Evolutionary conservation across 2,888 invertebrate species (phyloP).

Genomic region (Drosophila melanosoma): DNA sequence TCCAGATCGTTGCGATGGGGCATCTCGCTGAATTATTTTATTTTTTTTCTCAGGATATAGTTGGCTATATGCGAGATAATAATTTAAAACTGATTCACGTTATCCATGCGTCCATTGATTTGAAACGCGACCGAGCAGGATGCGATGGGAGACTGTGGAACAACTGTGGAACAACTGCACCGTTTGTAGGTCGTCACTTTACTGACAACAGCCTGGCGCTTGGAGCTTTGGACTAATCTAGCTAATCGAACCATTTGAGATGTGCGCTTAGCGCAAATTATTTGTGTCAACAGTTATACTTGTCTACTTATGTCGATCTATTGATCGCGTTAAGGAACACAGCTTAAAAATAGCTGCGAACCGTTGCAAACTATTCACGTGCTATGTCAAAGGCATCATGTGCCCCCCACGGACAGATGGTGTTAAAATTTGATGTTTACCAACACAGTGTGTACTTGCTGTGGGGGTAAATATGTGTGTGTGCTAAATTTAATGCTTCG

Average conservation of each 20-base stretch:
- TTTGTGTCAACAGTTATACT: conserved; percentile 49
- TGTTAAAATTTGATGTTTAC: conserved; percentile 68
- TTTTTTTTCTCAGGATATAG: conserved; percentile 34
- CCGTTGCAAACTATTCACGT: conserved; percentile 50
- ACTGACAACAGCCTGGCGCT: conserved; percentile 50
- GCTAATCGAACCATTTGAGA: conserved; percentile 39
- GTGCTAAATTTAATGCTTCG: conserved; percentile 42
- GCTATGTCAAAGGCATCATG: conserved; percentile 47
- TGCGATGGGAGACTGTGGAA: conserved; percentile 7
- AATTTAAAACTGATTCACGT: conserved; percentile 38
- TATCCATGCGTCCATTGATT: conserved; percentile 65
- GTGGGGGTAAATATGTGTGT: not conserved
- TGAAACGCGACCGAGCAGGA: conserved; percentile 33
- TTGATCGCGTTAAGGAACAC: conserved; percentile 69
- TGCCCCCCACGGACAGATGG: conserved; percentile 50
- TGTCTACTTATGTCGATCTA: conserved; percentile 48
- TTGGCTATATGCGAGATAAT: conserved; percentile 28
- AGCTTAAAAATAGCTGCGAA: conserved; percentile 68
- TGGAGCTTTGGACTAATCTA: conserved; percentile 46
- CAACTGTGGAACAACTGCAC: conserved; percentile 54
- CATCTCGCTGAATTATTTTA: conserved; percentile 60
- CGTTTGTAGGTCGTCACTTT: conserved; percentile 49
- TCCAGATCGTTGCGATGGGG: conserved; percentile 71
- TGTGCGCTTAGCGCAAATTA: conserved; percentile 51
- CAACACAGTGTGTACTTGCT: conserved; percentile 21